A percentile compares a stretch with the other conserved stretches of the same genome.
Conservation (phyloP, 2,888 invertebrate species). For the Orthosia gracilis region DNA sequence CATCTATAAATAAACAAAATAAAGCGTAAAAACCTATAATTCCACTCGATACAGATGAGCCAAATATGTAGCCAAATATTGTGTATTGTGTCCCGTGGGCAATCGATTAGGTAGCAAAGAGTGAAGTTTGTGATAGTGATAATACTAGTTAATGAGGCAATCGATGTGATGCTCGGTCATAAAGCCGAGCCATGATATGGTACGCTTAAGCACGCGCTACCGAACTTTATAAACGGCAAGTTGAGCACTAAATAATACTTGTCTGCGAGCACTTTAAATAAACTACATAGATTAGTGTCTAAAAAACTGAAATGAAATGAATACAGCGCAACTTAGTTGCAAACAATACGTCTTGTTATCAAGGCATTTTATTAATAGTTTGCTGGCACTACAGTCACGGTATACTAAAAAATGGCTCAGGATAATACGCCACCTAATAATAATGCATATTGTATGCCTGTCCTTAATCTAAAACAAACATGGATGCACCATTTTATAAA, state of each 20-base stretch:
- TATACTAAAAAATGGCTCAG: slow-evolving; percentile 5
- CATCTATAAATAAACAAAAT: slow-evolving; percentile 72
- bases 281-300: neutral
- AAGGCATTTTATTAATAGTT: slow-evolving; percentile 11
- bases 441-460: slow-evolving; percentile 16
- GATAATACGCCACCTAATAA: neutral
- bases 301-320: slow-evolving; percentile 4
- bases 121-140: slow-evolving; percentile 37
- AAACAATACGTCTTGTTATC: slow-evolving; percentile 2
- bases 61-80: too few relatives aligned
- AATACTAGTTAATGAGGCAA: slow-evolving; percentile 29
- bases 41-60: neutral
- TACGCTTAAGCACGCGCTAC: neutral
- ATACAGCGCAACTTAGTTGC: neutral
- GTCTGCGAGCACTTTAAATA: neutral
- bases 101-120: slow-evolving; percentile 43
- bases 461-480: neutral
- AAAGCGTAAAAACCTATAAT: slow-evolving; percentile 12
- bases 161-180: slow-evolving; percentile 33
- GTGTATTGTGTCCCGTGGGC: slow-evolving; percentile 20
- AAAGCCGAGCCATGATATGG: slow-evolving; percentile 29
- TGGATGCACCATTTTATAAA: neutral
- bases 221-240: slow-evolving; percentile 4
- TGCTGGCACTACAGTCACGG: slow-evolving; percentile 1
- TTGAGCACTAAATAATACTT: slow-evolving; percentile 8